Conservation (phyloP, 2,797 vertebrate species). For the Cyclopterus lumpus region DNA sequence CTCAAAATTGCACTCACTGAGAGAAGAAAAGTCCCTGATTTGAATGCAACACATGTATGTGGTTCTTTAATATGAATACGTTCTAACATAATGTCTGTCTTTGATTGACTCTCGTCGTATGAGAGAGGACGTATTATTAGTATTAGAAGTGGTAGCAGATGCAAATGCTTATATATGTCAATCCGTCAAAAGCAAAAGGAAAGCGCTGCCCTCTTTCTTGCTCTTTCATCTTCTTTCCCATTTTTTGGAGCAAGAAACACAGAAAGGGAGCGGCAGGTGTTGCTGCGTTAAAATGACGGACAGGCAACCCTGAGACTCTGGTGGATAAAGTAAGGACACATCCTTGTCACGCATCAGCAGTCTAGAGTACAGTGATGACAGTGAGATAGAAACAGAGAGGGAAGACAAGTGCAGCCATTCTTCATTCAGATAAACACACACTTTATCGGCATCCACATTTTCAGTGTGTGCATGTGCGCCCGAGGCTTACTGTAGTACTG, state of each 20-base stretch:
- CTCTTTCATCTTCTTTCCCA: neutral
- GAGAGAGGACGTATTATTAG: neutral
- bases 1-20: neutral
- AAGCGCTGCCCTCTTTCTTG: neutral
- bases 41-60: neutral
- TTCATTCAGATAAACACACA: conserved; percentile 27
- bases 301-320: conserved; percentile 26
- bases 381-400: conserved; percentile 14
- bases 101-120: neutral
- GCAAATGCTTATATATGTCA: neutral
- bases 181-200: neutral
- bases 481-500: conserved; percentile 25
- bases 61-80: neutral
- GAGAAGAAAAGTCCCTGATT: neutral
- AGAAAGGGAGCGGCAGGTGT: neutral
- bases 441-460: conserved; percentile 33
- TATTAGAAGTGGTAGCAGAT: neutral
- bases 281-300: conserved; percentile 14
- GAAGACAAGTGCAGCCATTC: neutral
- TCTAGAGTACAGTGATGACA: neutral
- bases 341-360: conserved; percentile 5
- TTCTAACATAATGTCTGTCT: neutral
- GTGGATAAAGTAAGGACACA: neutral
- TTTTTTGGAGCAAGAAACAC: neutral
- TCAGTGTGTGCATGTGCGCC: conserved; percentile 30